Evolutionary conservation across 2,888 invertebrate genomes (phyloP).

Genomic region (Cactoblastis cactorum): DNA sequence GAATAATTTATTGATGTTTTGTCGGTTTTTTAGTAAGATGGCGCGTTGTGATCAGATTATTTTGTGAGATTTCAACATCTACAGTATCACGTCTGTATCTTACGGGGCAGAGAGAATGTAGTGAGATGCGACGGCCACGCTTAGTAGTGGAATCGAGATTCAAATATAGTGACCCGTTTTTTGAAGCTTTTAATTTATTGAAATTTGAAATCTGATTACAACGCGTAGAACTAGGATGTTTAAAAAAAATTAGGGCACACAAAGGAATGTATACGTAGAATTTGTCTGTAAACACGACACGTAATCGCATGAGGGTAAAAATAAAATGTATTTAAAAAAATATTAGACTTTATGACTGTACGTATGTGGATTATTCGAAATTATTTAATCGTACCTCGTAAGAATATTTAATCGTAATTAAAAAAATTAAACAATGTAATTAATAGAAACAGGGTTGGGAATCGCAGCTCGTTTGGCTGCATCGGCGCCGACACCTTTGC

Average conservation of each 20-base stretch:
- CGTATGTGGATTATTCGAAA: conserved; percentile 3
- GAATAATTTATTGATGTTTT: conserved; percentile 9
- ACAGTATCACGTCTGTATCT: no score
- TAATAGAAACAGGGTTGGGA: conserved; percentile 9
- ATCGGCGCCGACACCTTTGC: not conserved
- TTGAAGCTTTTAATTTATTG: no score
- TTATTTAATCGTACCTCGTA: conserved; percentile 13
- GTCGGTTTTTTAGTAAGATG: not conserved
- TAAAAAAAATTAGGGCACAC: conserved; percentile 20
- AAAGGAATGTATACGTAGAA: conserved; percentile 25
- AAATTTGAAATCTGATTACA: not conserved
- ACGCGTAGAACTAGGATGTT: conserved; percentile 6
- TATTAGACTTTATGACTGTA: conserved; percentile 9
- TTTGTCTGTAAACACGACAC: conserved; percentile 19
- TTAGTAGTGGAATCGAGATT: no score
- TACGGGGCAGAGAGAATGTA: no score
- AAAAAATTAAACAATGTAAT: no score
- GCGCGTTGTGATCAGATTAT: not conserved
- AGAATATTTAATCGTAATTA: conserved; percentile 11
- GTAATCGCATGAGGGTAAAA: conserved; percentile 22
- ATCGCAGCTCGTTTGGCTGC: not conserved
- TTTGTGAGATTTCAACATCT: no score
- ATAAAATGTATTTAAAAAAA: conserved; percentile 14
- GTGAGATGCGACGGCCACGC: no score
- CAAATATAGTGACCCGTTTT: no score